Base-by-base conservation (phyloP, 2,888 invertebrate genomes). In the Endotricha flammealis region DNA sequence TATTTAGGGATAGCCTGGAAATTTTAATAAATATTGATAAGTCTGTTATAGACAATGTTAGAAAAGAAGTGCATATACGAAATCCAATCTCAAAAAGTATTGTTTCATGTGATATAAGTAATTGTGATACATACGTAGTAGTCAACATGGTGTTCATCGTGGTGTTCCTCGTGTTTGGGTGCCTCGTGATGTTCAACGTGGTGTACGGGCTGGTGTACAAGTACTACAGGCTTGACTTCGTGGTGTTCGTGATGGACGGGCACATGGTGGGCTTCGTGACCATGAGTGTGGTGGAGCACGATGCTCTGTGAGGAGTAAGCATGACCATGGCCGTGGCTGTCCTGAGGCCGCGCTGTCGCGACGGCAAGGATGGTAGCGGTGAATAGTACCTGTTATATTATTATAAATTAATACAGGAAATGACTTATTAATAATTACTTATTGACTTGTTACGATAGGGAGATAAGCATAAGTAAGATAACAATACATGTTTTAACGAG, bases 1-100 rank as follows among this genome's bases (percentile, higher is more conserved):
- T 68, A 67, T 8, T 61, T 63, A 8, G 66, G 62, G 32, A 64
- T 50, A 11, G 55, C 50, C 57, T 62, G 12, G 4, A 9, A 16
- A 25, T 14, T 12, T 5, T 13, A n/a, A n/a, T n/a, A n/a, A n/a
- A n/a, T n/a, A n/a, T n/a, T n/a, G n/a, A n/a, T 11, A 17, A 12
- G 9, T 29, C 12, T 13, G 1, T 9, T 9, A 13, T 28, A 28
- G 3, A 4, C n/a, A 8, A 13, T 8, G 46, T 12, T 32, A 41
- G 10, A 3, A 10, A 9, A 23, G 20, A 11, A 7, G 6, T 6
- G 6, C 6, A 16, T 6, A 16, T 16, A 16, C 16, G 22, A 8
- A n/a, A 17, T n/a, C 22, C 11, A 8, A 25, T 10, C 4, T 11
- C 6, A 28, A 10, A 23, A 12, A 24, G 22, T 6, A 31, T n/a